phyloP scores from a whole-genome alignment of 2,113 vertebrate species.

The Haplotaxodon microlepis region DNA sequence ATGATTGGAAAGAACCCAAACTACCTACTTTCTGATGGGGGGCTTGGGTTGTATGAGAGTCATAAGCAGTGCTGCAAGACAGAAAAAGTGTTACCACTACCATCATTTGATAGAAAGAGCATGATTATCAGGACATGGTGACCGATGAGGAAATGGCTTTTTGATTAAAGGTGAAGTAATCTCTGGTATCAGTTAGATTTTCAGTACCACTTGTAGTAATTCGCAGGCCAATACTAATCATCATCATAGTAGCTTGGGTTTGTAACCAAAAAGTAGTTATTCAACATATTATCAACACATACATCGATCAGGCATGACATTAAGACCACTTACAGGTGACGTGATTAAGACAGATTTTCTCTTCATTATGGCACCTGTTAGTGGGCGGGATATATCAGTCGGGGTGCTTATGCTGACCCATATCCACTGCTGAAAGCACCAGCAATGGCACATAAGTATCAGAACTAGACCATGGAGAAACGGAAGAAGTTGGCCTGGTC shows the following conservation, averaged over 20 bases:
- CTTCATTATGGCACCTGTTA: neutral
- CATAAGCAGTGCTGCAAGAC: neutral
- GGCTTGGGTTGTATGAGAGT: neutral
- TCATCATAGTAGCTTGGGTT: neutral
- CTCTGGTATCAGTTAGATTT: neutral
- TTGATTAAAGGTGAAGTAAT: constrained; percentile 4
- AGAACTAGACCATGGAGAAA: neutral
- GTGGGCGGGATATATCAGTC: neutral
- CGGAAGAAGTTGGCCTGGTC: neutral
- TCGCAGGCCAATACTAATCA: neutral
- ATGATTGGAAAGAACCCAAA: constrained; percentile 29
- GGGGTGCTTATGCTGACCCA: neutral
- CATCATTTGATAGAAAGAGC: neutral
- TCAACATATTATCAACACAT: neutral
- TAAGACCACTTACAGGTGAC: neutral
- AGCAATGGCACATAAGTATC: neutral
- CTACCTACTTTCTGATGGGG: neutral
- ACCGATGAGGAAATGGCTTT: neutral
- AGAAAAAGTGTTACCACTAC: neutral
- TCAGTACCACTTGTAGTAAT: neutral
- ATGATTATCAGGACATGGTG: neutral
- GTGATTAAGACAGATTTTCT: neutral
- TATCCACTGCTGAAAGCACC: neutral
- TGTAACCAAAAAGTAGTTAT: neutral
- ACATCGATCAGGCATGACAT: neutral